Evolutionary conservation across 2,113 vertebrate genomes (phyloP), one percentile per base, ranked within the genome.

Genomic region (Anoura caudifer): DNA sequence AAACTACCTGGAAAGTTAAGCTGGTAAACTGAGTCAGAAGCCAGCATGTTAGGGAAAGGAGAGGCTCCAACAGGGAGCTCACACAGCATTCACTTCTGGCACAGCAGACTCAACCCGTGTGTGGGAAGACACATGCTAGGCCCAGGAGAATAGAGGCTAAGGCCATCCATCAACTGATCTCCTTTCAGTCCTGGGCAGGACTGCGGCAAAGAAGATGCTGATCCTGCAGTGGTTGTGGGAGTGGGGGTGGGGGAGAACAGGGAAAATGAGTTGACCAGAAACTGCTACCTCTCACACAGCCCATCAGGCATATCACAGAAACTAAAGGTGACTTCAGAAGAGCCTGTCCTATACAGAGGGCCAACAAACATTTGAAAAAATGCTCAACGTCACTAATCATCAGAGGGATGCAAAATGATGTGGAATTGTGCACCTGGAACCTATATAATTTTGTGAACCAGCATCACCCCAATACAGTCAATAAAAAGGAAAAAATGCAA

Each of bases 1-100:
- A 95, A n/a, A 69, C 73, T 67, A 83, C 63, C 15, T 87, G 20
- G 41, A 87, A 86, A 86, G 7, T 33, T 69, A 87, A 24, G 8
- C 69, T 87, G 22, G 36, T 76, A 94, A 95, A 76, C 87, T 80
- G 50, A 96, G 67, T n/a, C 38, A 92, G 36, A 91, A 76, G 5
- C 8, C 56, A 72, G 22, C 24, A 33, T 38, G 4, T 92, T 43
- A 70, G 36, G 26, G 16, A 7, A 92, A 65, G n/a, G 15, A 63
- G 13, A 50, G 4, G 11, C 11, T 76, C 63, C 38, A 63, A 70
- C 2, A 65, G n/a, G 81, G 41, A 84, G 10, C 20, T 72, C 59
- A 28, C 16, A 33, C 12, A 52, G 38, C 41, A 56, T 26, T 91
- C 59, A 41, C 11, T 61, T 19, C 38, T 79, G 38, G n/a, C 20